A percentile compares a stretch with the other conserved stretches of the same genome.
These are phyloP conservation scores for Pseudanteris insignis DNA, from an alignment of 2,888 invertebrate genomes.

Conservation along the genomic window DNA sequence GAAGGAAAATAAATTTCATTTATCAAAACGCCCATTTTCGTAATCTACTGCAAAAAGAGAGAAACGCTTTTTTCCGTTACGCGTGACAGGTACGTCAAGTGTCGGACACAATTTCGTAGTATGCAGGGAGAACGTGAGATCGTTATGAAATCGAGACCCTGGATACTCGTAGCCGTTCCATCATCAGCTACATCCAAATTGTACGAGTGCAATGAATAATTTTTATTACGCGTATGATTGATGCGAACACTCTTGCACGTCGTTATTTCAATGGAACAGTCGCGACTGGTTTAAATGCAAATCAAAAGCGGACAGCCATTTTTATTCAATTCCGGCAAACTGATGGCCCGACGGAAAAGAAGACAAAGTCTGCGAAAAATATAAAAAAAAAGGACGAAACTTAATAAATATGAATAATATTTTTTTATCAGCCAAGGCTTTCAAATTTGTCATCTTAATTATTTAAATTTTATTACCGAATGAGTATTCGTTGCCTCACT, in stretches of 20 bases:
- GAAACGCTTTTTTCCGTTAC: slow-evolving; percentile 1
- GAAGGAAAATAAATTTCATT: not conserved
- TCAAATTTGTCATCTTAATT: no score
- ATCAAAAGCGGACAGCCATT: slow-evolving; percentile 26
- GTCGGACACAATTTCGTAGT: slow-evolving; percentile 5
- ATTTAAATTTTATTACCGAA: no score
- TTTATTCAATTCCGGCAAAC: slow-evolving; percentile 30
- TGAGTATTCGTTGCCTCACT: no score
- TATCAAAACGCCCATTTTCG: slow-evolving; percentile 1
- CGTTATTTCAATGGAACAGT: slow-evolving; percentile 27
- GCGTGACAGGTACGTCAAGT: slow-evolving; percentile 21
- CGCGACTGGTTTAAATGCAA: slow-evolving; percentile 29
- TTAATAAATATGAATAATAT: no score
- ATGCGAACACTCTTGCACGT: slow-evolving; percentile 29
- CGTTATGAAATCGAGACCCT: slow-evolving; percentile 25
- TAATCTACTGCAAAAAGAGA: slow-evolving; percentile 2
- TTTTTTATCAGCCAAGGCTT: no score
- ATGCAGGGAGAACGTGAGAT: not conserved
- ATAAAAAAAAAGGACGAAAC: slow-evolving; percentile 5
- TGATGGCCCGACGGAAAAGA: slow-evolving; percentile 11
- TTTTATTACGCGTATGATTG: slow-evolving; percentile 41
- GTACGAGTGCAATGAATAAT: slow-evolving; percentile 29
- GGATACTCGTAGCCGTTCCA: slow-evolving; percentile 12
- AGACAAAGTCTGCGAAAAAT: not conserved
- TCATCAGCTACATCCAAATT: slow-evolving; percentile 29